Percentiles rank a stretch among this genome's conserved stretches.
Evolutionary conservation across 2,113 vertebrate species (phyloP).

Genomic region (Rhagologus leucostigma): DNA sequence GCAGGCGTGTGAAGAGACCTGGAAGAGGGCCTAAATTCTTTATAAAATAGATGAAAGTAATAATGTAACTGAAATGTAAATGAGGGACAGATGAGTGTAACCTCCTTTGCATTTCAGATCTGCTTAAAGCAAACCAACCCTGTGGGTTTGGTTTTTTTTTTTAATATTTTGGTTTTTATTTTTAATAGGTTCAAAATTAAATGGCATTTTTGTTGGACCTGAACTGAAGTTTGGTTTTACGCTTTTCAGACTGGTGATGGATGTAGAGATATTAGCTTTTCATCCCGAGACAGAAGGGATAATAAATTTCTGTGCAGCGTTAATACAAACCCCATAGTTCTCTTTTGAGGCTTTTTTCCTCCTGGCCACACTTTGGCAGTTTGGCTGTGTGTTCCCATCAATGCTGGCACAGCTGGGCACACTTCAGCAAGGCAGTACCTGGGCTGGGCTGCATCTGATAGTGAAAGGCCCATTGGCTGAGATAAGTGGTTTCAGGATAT

Average conservation of each 20-base stretch:
- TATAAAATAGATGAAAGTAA: neutral
- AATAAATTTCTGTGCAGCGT: neutral
- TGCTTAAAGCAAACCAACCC: neutral
- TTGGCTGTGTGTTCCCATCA: neutral
- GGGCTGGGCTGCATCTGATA: neutral
- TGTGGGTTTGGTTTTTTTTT: neutral
- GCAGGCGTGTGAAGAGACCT: neutral
- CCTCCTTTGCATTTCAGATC: neutral
- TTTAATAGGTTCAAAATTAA: neutral
- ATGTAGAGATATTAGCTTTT: neutral
- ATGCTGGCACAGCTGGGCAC: neutral
- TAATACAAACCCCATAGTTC: fast-evolving
- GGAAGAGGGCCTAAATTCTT: neutral
- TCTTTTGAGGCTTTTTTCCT: neutral
- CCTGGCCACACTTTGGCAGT: neutral
- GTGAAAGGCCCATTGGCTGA: fast-evolving
- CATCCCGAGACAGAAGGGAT: neutral
- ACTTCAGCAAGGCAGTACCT: neutral
- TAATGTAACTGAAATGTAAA: neutral
- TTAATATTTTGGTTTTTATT: neutral
- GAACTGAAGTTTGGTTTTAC: neutral
- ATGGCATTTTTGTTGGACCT: neutral
- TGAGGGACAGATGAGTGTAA: too few species aligned
- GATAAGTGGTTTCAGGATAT: neutral
- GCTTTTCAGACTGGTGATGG: neutral